phyloP scores from a whole-genome alignment of 2,797 vertebrate species.

The Aselliscus stoliczkanus region DNA sequence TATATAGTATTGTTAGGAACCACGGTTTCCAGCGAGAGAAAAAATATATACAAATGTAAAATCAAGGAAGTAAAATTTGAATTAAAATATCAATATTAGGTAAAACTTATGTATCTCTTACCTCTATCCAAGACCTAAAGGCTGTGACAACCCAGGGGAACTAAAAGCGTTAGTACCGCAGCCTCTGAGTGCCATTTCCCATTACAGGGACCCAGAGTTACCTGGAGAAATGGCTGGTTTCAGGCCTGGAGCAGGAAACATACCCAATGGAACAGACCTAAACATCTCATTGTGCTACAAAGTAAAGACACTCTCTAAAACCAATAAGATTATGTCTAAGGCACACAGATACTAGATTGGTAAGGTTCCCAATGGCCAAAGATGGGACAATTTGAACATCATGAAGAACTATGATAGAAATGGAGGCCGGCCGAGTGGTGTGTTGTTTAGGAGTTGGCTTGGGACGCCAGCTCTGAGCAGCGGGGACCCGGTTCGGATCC shows the following conservation, averaged over 20 bases:
- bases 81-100: background rate
- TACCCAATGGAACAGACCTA: background rate
- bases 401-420: background rate
- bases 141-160: background rate
- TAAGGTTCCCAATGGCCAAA: background rate
- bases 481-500: too few relatives aligned
- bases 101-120: background rate
- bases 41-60: background rate
- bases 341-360: background rate
- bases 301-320: background rate
- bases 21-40: background rate
- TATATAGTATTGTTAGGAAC: background rate
- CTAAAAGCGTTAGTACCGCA: background rate
- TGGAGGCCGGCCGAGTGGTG: too few relatives aligned
- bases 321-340: background rate
- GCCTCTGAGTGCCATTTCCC: background rate
- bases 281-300: background rate
- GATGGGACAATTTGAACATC: background rate
- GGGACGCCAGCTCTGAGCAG: too few relatives aligned
- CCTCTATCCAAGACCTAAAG: background rate
- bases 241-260: background rate
- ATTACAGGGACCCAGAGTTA: background rate
- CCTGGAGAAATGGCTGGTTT: background rate
- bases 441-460: too few relatives aligned
- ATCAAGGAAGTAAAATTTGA: background rate